Conservation (phyloP, 2,888 invertebrate genomes). For the Morinoia aosen region DNA sequence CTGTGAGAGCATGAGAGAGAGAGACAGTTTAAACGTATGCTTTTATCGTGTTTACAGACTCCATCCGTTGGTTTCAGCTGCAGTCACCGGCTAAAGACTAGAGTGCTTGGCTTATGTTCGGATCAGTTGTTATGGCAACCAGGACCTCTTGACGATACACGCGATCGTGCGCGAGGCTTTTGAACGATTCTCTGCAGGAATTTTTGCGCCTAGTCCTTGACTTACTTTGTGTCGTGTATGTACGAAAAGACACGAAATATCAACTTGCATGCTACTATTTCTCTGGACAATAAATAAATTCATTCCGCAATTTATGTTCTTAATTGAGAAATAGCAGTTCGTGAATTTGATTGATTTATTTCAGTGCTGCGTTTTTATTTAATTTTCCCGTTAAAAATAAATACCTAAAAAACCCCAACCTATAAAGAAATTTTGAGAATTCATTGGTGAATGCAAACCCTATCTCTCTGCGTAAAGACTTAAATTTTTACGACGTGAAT, state of each 20-base stretch:
- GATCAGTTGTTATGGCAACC: conserved; percentile 42
- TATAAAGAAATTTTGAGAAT: background rate
- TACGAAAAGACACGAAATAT: too few relatives aligned
- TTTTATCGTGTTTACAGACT: conserved; percentile 47
- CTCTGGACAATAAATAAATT: too few relatives aligned
- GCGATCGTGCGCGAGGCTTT: background rate
- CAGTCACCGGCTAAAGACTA: background rate
- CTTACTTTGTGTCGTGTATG: background rate
- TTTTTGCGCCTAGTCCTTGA: background rate
- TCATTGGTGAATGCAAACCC: too few relatives aligned
- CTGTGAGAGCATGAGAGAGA: background rate
- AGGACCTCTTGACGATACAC: background rate
- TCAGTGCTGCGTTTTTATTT: too few relatives aligned
- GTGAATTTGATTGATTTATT: too few relatives aligned
- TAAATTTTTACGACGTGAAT: too few relatives aligned
- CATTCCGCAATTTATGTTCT: too few relatives aligned
- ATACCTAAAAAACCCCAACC: too few relatives aligned
- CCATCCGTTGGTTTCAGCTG: conserved; percentile 16
- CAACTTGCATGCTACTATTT: too few relatives aligned
- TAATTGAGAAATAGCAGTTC: too few relatives aligned
- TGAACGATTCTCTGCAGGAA: background rate
- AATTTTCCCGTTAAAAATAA: too few relatives aligned
- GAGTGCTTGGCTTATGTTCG: conserved; percentile 34
- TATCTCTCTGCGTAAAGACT: too few relatives aligned
- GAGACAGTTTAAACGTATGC: conserved; percentile 43